Conservation (phyloP, 2,797 vertebrate species). For the Sebastes iracundus region DNA sequence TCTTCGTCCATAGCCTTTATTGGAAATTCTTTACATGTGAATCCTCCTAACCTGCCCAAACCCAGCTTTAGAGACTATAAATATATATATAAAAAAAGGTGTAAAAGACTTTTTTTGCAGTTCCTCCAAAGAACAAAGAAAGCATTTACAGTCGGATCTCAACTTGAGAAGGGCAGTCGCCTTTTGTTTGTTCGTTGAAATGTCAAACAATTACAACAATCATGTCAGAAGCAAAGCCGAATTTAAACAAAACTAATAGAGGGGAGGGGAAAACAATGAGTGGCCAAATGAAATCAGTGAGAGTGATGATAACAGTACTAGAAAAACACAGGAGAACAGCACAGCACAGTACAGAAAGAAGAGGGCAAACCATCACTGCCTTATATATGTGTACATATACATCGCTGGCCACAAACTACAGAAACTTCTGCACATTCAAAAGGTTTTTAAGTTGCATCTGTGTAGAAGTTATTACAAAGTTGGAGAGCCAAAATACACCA, state of each 20-base stretch:
- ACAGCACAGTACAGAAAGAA: conserved; percentile 56
- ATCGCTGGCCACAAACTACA: conserved; percentile 23
- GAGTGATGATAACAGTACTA: conserved; percentile 47
- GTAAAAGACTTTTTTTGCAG: conserved; percentile 75
- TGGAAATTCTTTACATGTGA: conserved; percentile 76
- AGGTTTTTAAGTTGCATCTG: neutral
- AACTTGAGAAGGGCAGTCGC: conserved; percentile 59
- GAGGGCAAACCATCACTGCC: conserved; percentile 44
- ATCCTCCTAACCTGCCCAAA: conserved; percentile 56
- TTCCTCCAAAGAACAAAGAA: conserved; percentile 72
- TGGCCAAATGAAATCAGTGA: conserved; percentile 29
- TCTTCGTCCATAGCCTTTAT: conserved; percentile 70
- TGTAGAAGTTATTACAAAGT: conserved; percentile 10
- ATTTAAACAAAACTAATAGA: neutral
- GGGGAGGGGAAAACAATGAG: neutral
- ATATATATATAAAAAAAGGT: conserved; percentile 76
- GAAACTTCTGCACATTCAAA: conserved; percentile 8
- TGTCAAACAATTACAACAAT: conserved; percentile 36
- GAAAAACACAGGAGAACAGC: conserved; percentile 31
- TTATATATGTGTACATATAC: conserved; percentile 18
- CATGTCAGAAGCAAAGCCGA: conserved; percentile 33
- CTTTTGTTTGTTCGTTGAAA: conserved; percentile 44
- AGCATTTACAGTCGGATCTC: conserved; percentile 73
- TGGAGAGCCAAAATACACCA: neutral
- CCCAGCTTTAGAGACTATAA: conserved; percentile 76